Percentiles rank a stretch among this genome's conserved stretches.
Evolutionary conservation across 2,888 invertebrate genomes (phyloP).

Genomic region (Sarcophaga subvicina): DNA sequence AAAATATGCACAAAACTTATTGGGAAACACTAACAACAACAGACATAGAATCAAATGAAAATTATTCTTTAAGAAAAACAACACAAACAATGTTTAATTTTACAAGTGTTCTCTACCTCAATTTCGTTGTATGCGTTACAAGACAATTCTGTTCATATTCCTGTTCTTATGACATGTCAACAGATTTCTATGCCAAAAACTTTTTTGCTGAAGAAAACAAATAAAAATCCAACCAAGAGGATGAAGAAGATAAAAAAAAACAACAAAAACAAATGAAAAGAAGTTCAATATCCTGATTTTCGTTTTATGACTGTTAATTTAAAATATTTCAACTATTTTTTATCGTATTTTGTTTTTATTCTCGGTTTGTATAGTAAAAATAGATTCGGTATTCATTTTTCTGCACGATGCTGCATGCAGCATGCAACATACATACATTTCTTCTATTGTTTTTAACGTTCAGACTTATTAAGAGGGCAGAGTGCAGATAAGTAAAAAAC

Average conservation of each 20-base stretch:
- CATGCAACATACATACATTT: background rate
- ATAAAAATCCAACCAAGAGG: background rate
- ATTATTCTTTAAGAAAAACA: background rate
- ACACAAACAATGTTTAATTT: conserved; percentile 27
- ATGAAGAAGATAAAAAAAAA: background rate
- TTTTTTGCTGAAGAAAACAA: conserved; percentile 19
- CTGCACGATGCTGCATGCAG: background rate
- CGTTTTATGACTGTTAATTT: conserved; percentile 59
- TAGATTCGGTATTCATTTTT: background rate
- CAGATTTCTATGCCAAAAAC: conserved; percentile 65
- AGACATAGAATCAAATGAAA: conserved; percentile 27
- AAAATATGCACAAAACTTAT: conserved; percentile 50
- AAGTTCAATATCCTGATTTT: conserved; percentile 67
- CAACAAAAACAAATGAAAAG: background rate
- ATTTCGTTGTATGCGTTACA: conserved; percentile 40
- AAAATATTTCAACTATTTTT: conserved; percentile 40
- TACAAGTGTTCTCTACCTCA: conserved; percentile 27
- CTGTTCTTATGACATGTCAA: conserved; percentile 57
- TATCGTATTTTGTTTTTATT: background rate
- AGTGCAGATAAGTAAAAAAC: background rate
- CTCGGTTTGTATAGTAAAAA: background rate
- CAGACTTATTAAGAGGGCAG: background rate
- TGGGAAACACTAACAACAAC: conserved; percentile 35
- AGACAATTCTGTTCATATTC: conserved; percentile 27
- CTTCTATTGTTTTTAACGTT: conserved; percentile 39